Percentiles rank a stretch among this genome's conserved stretches.
Evolutionary conservation across 2,113 vertebrate genomes (phyloP).

Genomic region (Gopherus evgoodei): DNA sequence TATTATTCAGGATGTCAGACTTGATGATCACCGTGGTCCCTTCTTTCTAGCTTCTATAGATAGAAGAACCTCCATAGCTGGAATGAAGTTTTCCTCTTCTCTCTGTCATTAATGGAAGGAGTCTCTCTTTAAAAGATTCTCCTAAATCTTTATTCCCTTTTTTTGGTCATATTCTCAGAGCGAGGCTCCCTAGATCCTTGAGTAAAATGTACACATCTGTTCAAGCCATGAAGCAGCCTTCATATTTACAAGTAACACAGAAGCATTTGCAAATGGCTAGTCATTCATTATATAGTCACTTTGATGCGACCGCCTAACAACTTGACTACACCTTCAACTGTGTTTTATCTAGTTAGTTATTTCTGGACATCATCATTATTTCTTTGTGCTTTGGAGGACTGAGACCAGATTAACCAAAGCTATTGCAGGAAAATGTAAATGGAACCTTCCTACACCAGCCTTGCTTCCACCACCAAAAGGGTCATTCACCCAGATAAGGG

Average conservation of each 20-base stretch:
- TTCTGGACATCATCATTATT: not conserved
- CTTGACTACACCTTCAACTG: not conserved
- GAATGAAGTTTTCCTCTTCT: not conserved
- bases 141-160: not conserved
- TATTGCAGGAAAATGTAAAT: not conserved
- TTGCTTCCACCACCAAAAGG: not conserved
- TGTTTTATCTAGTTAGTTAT: not conserved
- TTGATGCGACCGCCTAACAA: not conserved
- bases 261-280: not conserved
- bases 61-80: not conserved
- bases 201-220: not conserved
- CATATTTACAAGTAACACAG: not conserved
- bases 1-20: not conserved
- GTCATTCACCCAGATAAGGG: not conserved
- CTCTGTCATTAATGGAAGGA: not conserved
- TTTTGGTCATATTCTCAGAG: not conserved
- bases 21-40: not conserved
- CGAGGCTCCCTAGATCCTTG: not conserved
- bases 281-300: not conserved
- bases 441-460: not conserved
- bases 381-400: not conserved
- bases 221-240: not conserved
- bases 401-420: not conserved
- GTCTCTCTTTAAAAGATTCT: not conserved
- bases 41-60: not conserved